A percentile compares a stretch with the other conserved stretches of the same genome.
Conservation (phyloP, 1,140 invertebrate genomes). For the Rhynchophorus ferrugineus region DNA sequence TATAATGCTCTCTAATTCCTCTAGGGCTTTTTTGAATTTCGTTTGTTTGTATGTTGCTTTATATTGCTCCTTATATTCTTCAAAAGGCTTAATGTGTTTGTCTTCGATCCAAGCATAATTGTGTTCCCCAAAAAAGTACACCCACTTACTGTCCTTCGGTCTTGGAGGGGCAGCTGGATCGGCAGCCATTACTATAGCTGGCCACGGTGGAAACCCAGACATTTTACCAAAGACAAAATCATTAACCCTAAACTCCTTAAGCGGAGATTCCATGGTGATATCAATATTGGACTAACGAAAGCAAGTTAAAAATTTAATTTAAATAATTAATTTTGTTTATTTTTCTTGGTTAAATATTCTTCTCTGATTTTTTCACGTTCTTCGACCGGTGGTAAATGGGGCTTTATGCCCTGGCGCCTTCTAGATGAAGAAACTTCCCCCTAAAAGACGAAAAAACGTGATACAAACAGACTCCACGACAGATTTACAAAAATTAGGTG, state of each 20-base stretch:
- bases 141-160: conserved; percentile 69
- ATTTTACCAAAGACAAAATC: conserved; percentile 25
- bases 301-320: too few relatives aligned
- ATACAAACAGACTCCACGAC: background rate
- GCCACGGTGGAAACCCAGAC: conserved; percentile 82
- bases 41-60: conserved; percentile 68
- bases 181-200: conserved; percentile 72
- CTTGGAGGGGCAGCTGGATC: conserved; percentile 48
- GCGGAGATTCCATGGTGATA: too few relatives aligned
- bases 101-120: conserved; percentile 93
- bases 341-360: conserved; percentile 35
- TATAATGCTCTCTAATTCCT: conserved; percentile 79
- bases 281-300: too few relatives aligned
- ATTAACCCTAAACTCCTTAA: conserved; percentile 18
- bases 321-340: too few relatives aligned
- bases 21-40: conserved; percentile 76
- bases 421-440: conserved; percentile 31
- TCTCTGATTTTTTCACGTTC: conserved; percentile 46
- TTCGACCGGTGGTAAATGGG: conserved; percentile 44
- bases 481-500: too few relatives aligned
- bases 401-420: conserved; percentile 43
- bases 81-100: conserved; percentile 75
- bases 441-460: conserved; percentile 10
- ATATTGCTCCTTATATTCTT: conserved; percentile 71
- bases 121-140: conserved; percentile 89